These are phyloP conservation scores for Sebastes schlegelii DNA, from an alignment of 2,113 vertebrate genomes.

Conservation along the genomic window DNA sequence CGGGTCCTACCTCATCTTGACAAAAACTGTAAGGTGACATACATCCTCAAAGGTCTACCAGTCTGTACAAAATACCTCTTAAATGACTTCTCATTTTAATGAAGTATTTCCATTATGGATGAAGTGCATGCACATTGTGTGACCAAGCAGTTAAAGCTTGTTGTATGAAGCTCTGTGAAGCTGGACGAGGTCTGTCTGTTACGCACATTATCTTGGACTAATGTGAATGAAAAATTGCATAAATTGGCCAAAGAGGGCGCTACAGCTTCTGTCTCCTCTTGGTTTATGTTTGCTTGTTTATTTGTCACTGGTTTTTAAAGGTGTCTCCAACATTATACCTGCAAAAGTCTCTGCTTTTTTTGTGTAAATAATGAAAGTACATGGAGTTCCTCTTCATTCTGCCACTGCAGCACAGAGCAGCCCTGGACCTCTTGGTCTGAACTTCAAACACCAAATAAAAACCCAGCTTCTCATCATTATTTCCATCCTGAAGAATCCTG, in stretches of 20 bases:
- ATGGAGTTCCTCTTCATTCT: not conserved
- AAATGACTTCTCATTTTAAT: too few species aligned
- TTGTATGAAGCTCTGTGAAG: too few species aligned
- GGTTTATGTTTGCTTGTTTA: not conserved
- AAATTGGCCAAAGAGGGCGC: not conserved
- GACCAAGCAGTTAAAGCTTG: too few species aligned
- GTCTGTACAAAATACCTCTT: not conserved
- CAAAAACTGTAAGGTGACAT: too few species aligned
- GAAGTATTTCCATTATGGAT: too few species aligned
- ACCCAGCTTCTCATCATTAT: slow-evolving; percentile 4
- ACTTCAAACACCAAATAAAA: not conserved
- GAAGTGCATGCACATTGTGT: too few species aligned
- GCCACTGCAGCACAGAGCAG: not conserved
- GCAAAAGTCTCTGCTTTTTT: not conserved
- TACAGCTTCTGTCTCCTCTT: not conserved
- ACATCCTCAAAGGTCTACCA: not conserved
- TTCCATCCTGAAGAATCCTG: slow-evolving; percentile 14
- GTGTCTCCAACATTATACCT: not conserved
- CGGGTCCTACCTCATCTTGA: too few species aligned
- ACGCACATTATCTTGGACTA: too few species aligned
- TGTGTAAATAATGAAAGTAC: not conserved
- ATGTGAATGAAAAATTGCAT: too few species aligned
- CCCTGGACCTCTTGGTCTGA: not conserved
- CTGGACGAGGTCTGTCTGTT: too few species aligned
- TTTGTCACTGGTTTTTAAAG: not conserved